Percentiles rank a stretch among this genome's conserved stretches.
phyloP scores from a whole-genome alignment of 92 coral and sea anemone species.

The Palythoa grandis region DNA sequence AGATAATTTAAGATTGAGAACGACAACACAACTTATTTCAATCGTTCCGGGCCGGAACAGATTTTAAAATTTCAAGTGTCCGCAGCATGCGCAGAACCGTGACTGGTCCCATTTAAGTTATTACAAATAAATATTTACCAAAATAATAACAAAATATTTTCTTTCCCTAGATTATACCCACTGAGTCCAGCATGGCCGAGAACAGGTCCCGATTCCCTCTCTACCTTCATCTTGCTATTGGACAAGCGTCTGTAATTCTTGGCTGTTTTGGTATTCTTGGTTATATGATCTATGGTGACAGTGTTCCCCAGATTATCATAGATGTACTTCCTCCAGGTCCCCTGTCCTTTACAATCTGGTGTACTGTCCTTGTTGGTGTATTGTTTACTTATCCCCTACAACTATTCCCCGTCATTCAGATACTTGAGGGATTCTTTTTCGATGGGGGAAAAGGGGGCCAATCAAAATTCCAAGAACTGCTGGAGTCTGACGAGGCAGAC shows the following conservation, averaged over 20 bases:
- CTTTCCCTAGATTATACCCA: slow-evolving; percentile 75
- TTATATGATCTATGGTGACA: slow-evolving; percentile 76
- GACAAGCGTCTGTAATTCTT: slow-evolving; percentile 69
- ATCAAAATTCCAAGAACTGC: slow-evolving; percentile 11
- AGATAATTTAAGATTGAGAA: too few relatives aligned
- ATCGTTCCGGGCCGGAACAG: too few relatives aligned
- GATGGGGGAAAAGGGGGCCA: slow-evolving; percentile 47
- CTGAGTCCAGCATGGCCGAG: slow-evolving; percentile 95
- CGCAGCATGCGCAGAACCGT: too few relatives aligned
- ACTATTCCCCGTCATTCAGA: slow-evolving; percentile 84
- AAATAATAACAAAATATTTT: background rate
- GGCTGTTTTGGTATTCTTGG: slow-evolving; percentile 91
- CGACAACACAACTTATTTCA: too few relatives aligned
- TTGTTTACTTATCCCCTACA: slow-evolving; percentile 94
- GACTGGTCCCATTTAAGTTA: too few relatives aligned
- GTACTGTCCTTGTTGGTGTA: slow-evolving; percentile 78
- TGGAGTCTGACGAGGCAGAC: slow-evolving; percentile 23
- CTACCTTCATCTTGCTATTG: slow-evolving; percentile 87
- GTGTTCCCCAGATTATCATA: slow-evolving; percentile 79
- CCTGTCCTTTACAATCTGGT: slow-evolving; percentile 65
- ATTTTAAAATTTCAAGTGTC: too few relatives aligned
- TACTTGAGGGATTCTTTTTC: slow-evolving; percentile 83
- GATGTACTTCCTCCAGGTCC: slow-evolving; percentile 80
- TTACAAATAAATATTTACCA: too few relatives aligned
- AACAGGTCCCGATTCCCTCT: slow-evolving; percentile 78